A percentile compares a stretch with the other conserved stretches of the same genome.
These are phyloP conservation scores for Athripsodes cinereus DNA, from an alignment of 2,888 invertebrate species.

Conservation along the genomic window DNA sequence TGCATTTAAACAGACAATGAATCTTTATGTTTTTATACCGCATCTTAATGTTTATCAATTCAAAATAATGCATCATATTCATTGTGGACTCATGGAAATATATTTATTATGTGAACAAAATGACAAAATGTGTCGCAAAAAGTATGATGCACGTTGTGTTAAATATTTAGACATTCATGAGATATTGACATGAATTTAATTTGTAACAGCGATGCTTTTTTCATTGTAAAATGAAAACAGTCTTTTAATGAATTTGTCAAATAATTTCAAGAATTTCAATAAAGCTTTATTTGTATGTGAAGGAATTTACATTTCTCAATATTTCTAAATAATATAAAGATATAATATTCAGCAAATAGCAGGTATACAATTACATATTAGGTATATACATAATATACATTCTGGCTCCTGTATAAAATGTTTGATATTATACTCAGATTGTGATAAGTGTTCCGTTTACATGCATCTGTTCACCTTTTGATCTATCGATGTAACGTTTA, in stretches of 20 bases:
- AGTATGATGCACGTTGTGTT: constrained; percentile 5
- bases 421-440: too few relatives aligned
- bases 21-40: neutral
- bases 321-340: too few relatives aligned
- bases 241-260: neutral
- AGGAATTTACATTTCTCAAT: too few relatives aligned
- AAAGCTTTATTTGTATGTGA: neutral
- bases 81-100: constrained; percentile 4
- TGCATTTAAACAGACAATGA: constrained; percentile 15
- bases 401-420: too few relatives aligned
- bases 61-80: constrained; percentile 1
- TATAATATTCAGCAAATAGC: too few relatives aligned
- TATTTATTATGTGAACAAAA: constrained; percentile 3
- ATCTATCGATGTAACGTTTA: neutral
- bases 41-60: neutral
- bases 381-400: too few relatives aligned
- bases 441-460: neutral
- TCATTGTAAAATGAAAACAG: neutral
- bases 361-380: too few relatives aligned
- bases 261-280: neutral
- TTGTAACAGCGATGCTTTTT: neutral
- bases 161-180: constrained; percentile 1
- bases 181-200: neutral
- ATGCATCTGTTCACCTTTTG: neutral
- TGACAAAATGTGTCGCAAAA: neutral